Evolutionary conservation across 2,797 vertebrate genomes (phyloP), one percentile per base, ranked within the genome.

Genomic region (Hydrocynus forskahlii): DNA sequence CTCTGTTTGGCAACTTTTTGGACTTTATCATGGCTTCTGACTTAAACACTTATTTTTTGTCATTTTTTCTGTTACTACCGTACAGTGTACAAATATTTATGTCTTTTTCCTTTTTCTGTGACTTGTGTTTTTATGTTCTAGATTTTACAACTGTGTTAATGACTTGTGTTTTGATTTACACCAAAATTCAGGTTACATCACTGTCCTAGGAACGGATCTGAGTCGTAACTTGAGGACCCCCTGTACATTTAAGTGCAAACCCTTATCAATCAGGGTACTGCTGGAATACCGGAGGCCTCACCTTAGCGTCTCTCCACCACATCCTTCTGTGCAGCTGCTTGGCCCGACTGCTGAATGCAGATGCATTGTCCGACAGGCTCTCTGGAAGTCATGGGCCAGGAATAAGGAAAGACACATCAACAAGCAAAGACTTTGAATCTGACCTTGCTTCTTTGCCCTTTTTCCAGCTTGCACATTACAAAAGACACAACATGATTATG

Each of bases 291-390:
- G n/a, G 19, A 12, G 21, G 9, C 19, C 92, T 92, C 87, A 99
- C 97, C 96, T 98, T 98, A 91, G 94, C 97, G 82, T 97, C 97
- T 82, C 95, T 95, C 97, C 97, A 99, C 97, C 97, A 98, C 97
- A 99, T 98, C 86, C 98, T 97, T 89, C 97, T 93, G 88, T 98
- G 96, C 79, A 99, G 95, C 80, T 99, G 97, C 91, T 98, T 99
- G 93, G 98, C 96, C 94, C 98, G 95, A 93, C 96, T 99, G 92
- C 97, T 99, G 92, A 99, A 99, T 78, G 97, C 98, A 43, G 98
- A 97, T 2, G 98, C 98, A 5, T 99, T 97, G 93, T 99, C 98
- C 43, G 97, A 99, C 80, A 99, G 94, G 90, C 97, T 98, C 93
- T 99, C 98, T 99, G 55, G 78, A 83, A 80, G 38, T 73, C 54